Evolutionary conservation across 2,113 vertebrate species (phyloP), one percentile per base, ranked within the genome.

Genomic region (Antechinus stuartii): DNA sequence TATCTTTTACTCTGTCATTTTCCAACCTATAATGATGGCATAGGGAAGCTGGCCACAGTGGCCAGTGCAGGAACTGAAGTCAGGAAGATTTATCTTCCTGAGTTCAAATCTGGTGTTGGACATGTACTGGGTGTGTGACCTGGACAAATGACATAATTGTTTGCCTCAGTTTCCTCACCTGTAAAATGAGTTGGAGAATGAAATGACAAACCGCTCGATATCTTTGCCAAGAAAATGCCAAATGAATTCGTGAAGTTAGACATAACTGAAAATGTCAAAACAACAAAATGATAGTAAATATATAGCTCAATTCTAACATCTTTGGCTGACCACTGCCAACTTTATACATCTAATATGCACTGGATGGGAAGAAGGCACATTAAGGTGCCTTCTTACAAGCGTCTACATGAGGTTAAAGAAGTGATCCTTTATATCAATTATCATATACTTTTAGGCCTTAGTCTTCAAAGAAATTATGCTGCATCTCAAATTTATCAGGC

Each of bases 251-350:
- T 8, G 30, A n/a, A 76, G 68, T 42, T 42, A 25, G 35, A 22
- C 16, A 76, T 22, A n/a, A 76, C 16, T 76, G 68, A 76, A 84
- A 84, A 84, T 42, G 35, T 35, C n/a, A 42, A 19, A 22, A 42
- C 1, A 42, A 84, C n/a, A 84, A 42, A 84, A 42, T 84, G n/a
- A 84, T 84, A 35, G n/a, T 23, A 1, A 23, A 42, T n/a, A 19
- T 23, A 84, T 42, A 23, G n/a, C 8, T 84, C 68, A 42, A 84
- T 22, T 42, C 68, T 84, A 42, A 84, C n/a, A 84, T 90, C 24
- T 91, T 89, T 95, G 91, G 27, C 25, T 97, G 2, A 24, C 92
- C 26, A 96, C 92, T 96, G 76, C 90, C 49, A 8, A 94, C 50
- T 84, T 94, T 24, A 92, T 19, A 61, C 42, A 95, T 23, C 92